Conservation (phyloP, 2,888 invertebrate genomes). For the Leptinotarsa peninsularis region DNA sequence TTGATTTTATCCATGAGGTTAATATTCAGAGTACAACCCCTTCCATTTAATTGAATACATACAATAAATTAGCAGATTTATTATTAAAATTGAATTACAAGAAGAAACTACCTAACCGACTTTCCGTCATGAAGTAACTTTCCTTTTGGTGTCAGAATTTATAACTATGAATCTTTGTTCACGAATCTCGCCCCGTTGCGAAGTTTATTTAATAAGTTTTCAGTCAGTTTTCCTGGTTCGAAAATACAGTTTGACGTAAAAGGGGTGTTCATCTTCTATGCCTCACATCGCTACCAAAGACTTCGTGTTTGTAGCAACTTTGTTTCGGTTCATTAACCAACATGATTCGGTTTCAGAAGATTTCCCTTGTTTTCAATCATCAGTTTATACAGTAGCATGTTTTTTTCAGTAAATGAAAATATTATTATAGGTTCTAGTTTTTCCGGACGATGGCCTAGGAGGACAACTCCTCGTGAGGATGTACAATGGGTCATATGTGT, state of each 20-base stretch:
- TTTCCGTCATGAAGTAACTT: not conserved
- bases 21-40: not conserved
- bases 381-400: too few species aligned
- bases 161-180: not conserved
- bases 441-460: too few species aligned
- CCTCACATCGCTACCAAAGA: not conserved
- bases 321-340: too few species aligned
- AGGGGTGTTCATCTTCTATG: not conserved
- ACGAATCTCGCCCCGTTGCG: not conserved
- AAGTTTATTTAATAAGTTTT: not conserved
- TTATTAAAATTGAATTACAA: not conserved
- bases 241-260: not conserved
- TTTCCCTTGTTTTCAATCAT: too few species aligned
- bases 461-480: too few species aligned
- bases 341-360: too few species aligned
- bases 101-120: not conserved
- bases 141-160: not conserved
- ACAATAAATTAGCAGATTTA: not conserved
- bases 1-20: not conserved
- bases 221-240: not conserved
- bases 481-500: too few species aligned
- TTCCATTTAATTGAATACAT: not conserved
- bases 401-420: too few species aligned
- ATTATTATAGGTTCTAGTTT: too few species aligned
- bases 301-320: not conserved